phyloP scores from a whole-genome alignment of 2,797 vertebrate species.

The Falco cherrug region DNA sequence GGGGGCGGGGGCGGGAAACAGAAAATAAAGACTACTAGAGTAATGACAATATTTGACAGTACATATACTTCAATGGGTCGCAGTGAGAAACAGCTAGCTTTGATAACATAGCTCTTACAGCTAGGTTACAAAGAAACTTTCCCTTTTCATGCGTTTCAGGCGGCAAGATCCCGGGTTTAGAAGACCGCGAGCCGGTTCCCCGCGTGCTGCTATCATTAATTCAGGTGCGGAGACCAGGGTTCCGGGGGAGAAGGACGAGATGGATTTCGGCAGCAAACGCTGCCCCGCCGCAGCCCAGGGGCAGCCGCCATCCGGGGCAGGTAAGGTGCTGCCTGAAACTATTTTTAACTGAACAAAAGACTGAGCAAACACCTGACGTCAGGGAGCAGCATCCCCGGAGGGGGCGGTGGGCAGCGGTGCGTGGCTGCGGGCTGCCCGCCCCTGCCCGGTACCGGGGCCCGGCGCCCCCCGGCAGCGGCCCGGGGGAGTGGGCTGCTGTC shows the following conservation, averaged over 20 bases:
- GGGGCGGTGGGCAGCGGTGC: not conserved
- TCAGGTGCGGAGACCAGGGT: not conserved
- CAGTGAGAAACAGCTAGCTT: not conserved
- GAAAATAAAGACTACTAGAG: not conserved
- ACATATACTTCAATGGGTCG: not conserved
- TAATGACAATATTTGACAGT: not conserved
- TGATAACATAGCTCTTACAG: not conserved
- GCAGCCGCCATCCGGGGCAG: not conserved
- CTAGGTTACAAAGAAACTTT: slow-evolving; percentile 38
- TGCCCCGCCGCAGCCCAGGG: not conserved
- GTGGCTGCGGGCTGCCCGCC: not conserved
- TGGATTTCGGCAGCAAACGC: not conserved
- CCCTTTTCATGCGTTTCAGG: not conserved
- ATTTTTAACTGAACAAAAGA: slow-evolving; percentile 56
- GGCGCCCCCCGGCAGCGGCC: not conserved
- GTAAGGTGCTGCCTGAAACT: slow-evolving; percentile 27
- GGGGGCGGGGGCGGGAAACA: not conserved
- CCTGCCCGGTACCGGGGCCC: not conserved
- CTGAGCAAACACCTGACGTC: slow-evolving; percentile 47
- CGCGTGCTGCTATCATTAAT: not conserved
- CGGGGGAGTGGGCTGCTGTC: not conserved
- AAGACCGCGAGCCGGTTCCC: not conserved
- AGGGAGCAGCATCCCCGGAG: not conserved
- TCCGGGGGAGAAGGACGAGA: not conserved
- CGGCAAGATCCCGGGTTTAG: not conserved